Evolutionary conservation across 2,797 vertebrate species (phyloP).

Genomic region (Leucoraja ocellata): DNA sequence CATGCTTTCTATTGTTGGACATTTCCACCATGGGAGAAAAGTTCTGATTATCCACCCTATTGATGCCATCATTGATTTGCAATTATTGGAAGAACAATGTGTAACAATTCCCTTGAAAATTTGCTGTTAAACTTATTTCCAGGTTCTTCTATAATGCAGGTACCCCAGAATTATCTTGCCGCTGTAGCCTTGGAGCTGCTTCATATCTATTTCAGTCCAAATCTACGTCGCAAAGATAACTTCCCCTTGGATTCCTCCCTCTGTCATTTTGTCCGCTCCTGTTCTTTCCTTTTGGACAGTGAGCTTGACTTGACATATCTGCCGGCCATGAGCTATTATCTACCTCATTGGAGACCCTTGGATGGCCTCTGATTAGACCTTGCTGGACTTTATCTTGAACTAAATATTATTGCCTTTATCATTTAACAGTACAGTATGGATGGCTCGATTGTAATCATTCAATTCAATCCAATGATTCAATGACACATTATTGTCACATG

Average conservation of each 20-base stretch:
- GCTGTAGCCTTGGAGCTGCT: background rate
- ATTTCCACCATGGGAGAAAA: no score
- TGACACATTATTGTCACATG: no score
- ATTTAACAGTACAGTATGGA: no score
- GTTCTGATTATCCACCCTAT: no score
- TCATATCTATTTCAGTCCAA: background rate
- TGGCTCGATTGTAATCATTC: no score
- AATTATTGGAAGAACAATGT: background rate
- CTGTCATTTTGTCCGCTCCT: background rate
- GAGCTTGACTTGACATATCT: background rate
- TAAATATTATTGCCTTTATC: no score
- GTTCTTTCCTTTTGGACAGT: background rate
- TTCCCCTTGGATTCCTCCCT: background rate
- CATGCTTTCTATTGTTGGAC: no score
- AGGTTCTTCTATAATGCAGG: background rate
- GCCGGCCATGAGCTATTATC: no score
- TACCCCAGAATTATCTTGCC: background rate
- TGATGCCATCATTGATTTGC: background rate
- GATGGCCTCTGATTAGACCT: no score
- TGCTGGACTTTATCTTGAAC: no score
- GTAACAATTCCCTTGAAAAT: background rate
- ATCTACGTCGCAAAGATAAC: background rate
- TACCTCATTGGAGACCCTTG: no score
- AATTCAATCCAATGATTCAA: no score
- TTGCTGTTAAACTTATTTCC: background rate